Evolutionary conservation across 2,797 vertebrate species (phyloP).

Genomic region (Chanos chanos): DNA sequence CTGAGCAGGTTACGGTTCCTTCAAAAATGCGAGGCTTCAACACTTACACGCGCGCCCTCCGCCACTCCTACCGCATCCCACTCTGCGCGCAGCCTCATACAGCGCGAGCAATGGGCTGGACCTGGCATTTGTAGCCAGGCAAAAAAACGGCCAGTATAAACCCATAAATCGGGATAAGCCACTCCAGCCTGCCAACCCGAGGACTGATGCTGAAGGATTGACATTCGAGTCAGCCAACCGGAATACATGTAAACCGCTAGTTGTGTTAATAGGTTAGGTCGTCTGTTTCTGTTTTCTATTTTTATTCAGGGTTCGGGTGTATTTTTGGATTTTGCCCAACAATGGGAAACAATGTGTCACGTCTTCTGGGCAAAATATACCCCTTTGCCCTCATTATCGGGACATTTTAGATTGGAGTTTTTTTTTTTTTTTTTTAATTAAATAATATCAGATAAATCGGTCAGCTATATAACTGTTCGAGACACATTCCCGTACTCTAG

Average conservation of each 20-base stretch:
- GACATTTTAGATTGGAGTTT: too few species aligned
- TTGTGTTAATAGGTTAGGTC: slow-evolving; percentile 23
- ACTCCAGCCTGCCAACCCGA: slow-evolving; percentile 38
- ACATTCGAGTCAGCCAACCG: slow-evolving; percentile 41
- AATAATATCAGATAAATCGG: too few species aligned
- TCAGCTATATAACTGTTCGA: too few species aligned
- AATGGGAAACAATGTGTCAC: neutral
- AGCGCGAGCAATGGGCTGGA: slow-evolving; percentile 49
- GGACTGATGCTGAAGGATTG: slow-evolving; percentile 24
- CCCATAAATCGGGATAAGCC: slow-evolving; percentile 40
- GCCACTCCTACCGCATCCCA: slow-evolving; percentile 54
- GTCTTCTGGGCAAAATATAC: neutral
- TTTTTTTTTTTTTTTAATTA: too few species aligned
- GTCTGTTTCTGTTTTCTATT: slow-evolving; percentile 31
- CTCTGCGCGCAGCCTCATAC: slow-evolving; percentile 45
- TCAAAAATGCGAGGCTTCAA: slow-evolving; percentile 31
- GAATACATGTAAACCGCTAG: neutral
- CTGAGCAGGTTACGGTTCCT: slow-evolving; percentile 14
- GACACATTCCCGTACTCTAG: too few species aligned
- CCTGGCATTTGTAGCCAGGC: slow-evolving; percentile 47
- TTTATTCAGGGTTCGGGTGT: slow-evolving; percentile 14
- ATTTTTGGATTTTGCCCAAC: slow-evolving; percentile 19
- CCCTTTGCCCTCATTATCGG: too few species aligned
- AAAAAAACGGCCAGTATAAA: slow-evolving; percentile 43
- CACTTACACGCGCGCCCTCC: slow-evolving; percentile 38